Base-by-base conservation (phyloP, 2,113 vertebrate genomes). In the Pan troglodytes region DNA sequence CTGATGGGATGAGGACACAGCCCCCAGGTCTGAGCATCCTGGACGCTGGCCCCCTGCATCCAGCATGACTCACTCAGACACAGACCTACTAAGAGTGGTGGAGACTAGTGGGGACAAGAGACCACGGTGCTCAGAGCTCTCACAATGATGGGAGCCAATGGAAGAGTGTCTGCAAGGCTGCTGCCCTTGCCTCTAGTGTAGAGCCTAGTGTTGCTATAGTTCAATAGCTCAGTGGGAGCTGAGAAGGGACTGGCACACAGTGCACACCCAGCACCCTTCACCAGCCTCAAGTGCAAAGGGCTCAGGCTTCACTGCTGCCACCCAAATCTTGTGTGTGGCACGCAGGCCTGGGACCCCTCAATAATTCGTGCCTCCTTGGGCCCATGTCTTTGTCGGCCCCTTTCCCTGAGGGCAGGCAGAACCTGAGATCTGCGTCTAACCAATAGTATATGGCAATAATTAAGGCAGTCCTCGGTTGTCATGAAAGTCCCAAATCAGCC, bases 81-180 rank as follows among this genome's bases (percentile, higher is more conserved):
- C 40, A 92, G 40, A 48, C 6, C 8, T 38, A 9, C 50, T 10
- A 1, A 55, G 83, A 75, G n/a, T 8, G 6, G 40, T 38, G 22
- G 78, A 30, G 25, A 45, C 22, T 2, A 78, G 81, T 38, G 27
- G 23, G 52, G 1, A 78, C 20, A 7, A 6, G 17, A 70, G 18
- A 4, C 27, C 48, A 8, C 5, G 23, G 25, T 18, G 5, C 6
- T 2, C 27, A 45, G 90, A 11, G n/a, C 35, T 52, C n/a, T 5
- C 48, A 2, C 6, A 0, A 4, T 35, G 35, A 17, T 3, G 2
- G 2, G 12, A 90, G 48, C 40, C 30, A 48, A 27, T 1, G 20
- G 55, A 25, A 52, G 50, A 64, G 8, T 7, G 8, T 23, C 2
- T 43, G 35, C 64, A 35, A 45, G 30, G 30, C 40, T 64, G 5